Base-by-base conservation (phyloP, 2,888 invertebrate species). In the Boloria selene region DNA sequence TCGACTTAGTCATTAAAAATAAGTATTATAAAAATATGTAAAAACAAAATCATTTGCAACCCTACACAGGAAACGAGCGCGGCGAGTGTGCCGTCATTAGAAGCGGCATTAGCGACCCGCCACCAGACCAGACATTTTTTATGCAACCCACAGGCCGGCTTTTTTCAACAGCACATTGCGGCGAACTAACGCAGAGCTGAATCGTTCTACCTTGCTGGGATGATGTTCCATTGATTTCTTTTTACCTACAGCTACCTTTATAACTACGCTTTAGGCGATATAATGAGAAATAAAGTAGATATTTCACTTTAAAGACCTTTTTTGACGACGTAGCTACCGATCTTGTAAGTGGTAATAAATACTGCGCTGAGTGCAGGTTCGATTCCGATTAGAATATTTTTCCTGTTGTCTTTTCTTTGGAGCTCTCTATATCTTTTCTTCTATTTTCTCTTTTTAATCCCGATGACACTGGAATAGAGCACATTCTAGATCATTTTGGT, bases 81-180 rank as follows among this genome's bases (percentile, higher is more conserved):
- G 81, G 79, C 77, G 80, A 81, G 82, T 73, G 74, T 72, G 69
- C 73, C 68, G 87, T 90, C 90, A 89, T 88, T 89, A 89, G 88
- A 86, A 84, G 78, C 81, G 83, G 88, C 88, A 89, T 86, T 87
- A 86, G 84, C 90, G 90, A 88, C 88, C 90, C 82, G 83, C 85
- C 86, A 88, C 87, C 87, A 89, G 88, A 77, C 83, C 87, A 90
- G 90, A 90, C 90, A 88, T 90, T 91, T 91, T 91, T 91, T 90
- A 91, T 90, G 87, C 88, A 84, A 81, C 82, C 85, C 86, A 80
- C 86, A 84, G 81, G 79, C 81, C 80, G 81, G 72, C 78, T 79
- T 82, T 83, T 84, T 85, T 81, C 82, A 77, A 83, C 79, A 76
- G 72, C 79, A 76, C 76, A 77, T 72, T 75, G 74, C 72, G 74